phyloP scores from a whole-genome alignment of 64 coral and sea anemone genomes.

The Montipora cactus region DNA sequence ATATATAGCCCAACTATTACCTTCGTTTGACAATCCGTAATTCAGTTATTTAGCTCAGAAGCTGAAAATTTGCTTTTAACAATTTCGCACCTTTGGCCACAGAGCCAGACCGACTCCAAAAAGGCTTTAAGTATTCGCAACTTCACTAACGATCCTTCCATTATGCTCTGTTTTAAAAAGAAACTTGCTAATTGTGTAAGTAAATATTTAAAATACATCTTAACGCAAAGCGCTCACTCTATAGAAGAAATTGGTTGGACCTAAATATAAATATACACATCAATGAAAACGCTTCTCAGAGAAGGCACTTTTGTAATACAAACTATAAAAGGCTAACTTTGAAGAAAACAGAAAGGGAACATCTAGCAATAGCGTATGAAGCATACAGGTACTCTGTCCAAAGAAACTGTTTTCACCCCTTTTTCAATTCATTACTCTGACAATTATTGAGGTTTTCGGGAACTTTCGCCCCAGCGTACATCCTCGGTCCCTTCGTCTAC shows the following conservation, averaged over 20 bases:
- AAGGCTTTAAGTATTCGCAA: slow-evolving; percentile 25
- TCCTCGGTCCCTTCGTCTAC: neutral
- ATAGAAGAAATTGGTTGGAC: neutral
- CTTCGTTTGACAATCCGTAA: neutral
- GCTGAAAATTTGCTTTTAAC: slow-evolving; percentile 23
- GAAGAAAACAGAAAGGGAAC: neutral
- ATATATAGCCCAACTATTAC: neutral
- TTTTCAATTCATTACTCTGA: neutral
- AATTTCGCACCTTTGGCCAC: slow-evolving; percentile 25
- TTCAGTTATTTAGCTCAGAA: neutral
- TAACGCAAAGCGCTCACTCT: slow-evolving; percentile 2
- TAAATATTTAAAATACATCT: slow-evolving; percentile 17
- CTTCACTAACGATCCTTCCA: slow-evolving; percentile 28
- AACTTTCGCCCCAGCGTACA: no score
- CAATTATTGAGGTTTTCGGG: no score
- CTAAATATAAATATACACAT: neutral
- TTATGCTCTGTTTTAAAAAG: slow-evolving; percentile 30
- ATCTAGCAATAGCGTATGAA: neutral
- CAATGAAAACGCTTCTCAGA: neutral
- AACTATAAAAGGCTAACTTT: neutral
- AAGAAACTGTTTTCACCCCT: neutral
- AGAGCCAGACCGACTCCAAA: neutral
- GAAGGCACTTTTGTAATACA: neutral
- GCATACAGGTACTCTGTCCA: neutral
- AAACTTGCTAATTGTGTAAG: slow-evolving; percentile 44